Evolutionary conservation across 2,888 invertebrate genomes (phyloP), one percentile per base, ranked within the genome.

Genomic region (Sphaeridia pumilis): DNA sequence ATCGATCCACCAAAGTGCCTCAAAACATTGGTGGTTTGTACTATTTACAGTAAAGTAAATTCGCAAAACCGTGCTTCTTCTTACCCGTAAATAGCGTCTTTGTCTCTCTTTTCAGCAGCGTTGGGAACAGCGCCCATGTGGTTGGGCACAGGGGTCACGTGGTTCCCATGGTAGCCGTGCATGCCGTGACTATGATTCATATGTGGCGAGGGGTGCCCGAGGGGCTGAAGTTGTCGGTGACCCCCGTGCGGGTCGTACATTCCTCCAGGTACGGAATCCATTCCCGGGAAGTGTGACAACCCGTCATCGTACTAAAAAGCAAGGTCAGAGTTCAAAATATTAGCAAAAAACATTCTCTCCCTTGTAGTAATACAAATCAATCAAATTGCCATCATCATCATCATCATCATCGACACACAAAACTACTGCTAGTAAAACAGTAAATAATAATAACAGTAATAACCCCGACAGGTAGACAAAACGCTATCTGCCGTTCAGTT

Each of bases 51-150:
- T n/a, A 31, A 28, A 34, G 24, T 7, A 46, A 31, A 46, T 12
- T 27, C 4, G 20, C 28, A 21, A 25, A 42, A 28, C 66, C n/a
- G n/a, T n/a, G n/a, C n/a, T n/a, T n/a, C n/a, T n/a, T 81, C 89
- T 87, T 80, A 94, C 94, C 93, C 92, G 77, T 94, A 94, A 73
- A 94, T 93, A 71, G 93, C 90, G 79, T 94, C 93, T 79, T 93
- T 94, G 79, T 94, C 94, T 72, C 94, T 79, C 78, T 94, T 94
- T 76, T 89, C 89, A 68, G 89, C 89, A 75, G 90, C 88, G 68
- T 89, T 88, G 58, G 80, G 79, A 64, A 77, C 79, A 63, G 77
- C 54, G 54, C 73, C 74, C 72, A 73, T 73, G 54, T 71, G 69
- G 61, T 70, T 70, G 41, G 67, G 63, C 63, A 75, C 78, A 72